These are phyloP conservation scores for Taurulus bubalis DNA, from an alignment of 2,113 vertebrate species.

Conservation along the genomic window DNA sequence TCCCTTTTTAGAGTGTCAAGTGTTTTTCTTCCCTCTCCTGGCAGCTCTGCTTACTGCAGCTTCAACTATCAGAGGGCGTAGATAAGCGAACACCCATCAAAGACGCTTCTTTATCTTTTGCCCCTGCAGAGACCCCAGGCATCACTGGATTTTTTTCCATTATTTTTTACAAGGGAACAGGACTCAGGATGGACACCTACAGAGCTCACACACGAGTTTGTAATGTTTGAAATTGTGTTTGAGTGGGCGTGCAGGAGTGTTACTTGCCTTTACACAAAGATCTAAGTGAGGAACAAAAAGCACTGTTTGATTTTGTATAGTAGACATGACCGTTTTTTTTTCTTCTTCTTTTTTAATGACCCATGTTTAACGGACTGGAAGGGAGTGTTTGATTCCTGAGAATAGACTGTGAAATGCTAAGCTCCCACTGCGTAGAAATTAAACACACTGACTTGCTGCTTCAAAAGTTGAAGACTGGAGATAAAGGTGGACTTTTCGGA, in stretches of 20 bases:
- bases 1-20: conserved; percentile 29
- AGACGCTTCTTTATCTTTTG: conserved; percentile 20
- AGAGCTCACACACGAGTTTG: conserved; percentile 50
- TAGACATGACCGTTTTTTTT: conserved; percentile 40
- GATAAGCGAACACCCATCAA: conserved; percentile 3
- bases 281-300: conserved; percentile 61
- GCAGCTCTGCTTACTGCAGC: conserved; percentile 54
- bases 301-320: conserved; percentile 71
- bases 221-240: conserved; percentile 60
- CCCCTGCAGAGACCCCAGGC: conserved; percentile 53
- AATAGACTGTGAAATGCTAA: conserved; percentile 74
- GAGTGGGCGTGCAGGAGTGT: conserved; percentile 61
- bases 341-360: conserved; percentile 37
- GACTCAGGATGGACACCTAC: conserved; percentile 56
- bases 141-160: conserved; percentile 50
- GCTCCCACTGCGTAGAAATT: conserved; percentile 54
- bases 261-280: conserved; percentile 63
- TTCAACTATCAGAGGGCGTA: conserved; percentile 2
- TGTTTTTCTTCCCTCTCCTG: conserved; percentile 40
- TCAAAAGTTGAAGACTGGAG: conserved; percentile 48
- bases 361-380: conserved; percentile 45
- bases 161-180: conserved; percentile 57
- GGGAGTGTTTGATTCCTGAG: conserved; percentile 58
- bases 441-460: conserved; percentile 72
- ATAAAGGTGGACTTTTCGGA: conserved; percentile 21